phyloP scores from a whole-genome alignment of 2,113 vertebrate species.

The Malurus melanocephalus region DNA sequence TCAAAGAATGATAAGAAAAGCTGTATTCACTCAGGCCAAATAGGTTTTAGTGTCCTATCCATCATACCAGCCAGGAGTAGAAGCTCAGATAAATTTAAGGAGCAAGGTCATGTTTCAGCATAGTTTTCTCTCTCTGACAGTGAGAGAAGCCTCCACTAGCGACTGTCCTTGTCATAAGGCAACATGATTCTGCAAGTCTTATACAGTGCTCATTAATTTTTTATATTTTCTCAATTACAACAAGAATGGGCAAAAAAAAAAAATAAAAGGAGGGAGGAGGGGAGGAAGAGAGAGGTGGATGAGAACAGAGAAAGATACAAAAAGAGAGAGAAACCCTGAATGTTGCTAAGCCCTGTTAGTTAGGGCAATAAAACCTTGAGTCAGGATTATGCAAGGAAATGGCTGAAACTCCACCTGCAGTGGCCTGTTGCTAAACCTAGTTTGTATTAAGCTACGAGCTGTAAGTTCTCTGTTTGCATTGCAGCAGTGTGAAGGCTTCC shows the following conservation, averaged over 20 bases:
- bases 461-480: not conserved
- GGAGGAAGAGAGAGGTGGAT: not conserved
- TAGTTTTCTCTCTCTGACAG: not conserved
- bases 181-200: not conserved
- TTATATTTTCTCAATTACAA: not conserved
- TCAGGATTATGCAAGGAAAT: not conserved
- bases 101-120: not conserved
- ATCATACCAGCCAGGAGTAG: not conserved
- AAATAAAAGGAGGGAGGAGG: not conserved
- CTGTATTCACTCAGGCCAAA: not conserved
- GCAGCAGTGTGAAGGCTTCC: not conserved
- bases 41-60: not conserved
- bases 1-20: not conserved
- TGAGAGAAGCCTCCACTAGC: not conserved
- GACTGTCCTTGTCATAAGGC: not conserved
- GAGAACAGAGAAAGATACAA: not conserved
- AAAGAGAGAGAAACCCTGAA: not conserved
- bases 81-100: not conserved
- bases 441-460: not conserved
- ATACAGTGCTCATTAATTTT: not conserved
- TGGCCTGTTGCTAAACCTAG: not conserved
- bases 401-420: not conserved
- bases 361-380: not conserved
- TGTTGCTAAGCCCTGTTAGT: not conserved
- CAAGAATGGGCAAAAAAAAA: not conserved